Base-by-base conservation (phyloP, 2,888 invertebrate genomes). In the Lepidocyrtoides sp. region DNA sequence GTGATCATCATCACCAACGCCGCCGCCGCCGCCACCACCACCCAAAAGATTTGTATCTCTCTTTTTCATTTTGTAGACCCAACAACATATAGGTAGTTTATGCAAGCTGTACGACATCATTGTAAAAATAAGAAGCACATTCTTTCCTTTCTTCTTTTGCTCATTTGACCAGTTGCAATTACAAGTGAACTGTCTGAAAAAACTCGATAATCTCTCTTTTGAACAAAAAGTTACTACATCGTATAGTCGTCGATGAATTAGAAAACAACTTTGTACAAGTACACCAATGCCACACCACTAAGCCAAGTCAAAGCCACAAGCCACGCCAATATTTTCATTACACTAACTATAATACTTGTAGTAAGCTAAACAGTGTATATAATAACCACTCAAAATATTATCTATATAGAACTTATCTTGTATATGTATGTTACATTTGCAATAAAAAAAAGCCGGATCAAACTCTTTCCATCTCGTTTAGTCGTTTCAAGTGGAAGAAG, bases 141-240 rank as follows among this genome's bases (percentile, higher is more conserved):
- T 75, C 86, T 12, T 72, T 77, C 54, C 44, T 26, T 57, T 90
- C 51, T 85, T 77, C 79, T 83, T 57, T 84, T 85, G 84, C 87
- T 93, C 92, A 92, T 91, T 93, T 92, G 93, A 93, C 91, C 91
- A 93, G 91, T 90, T 87, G 81, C 87, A 79, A 79, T 87, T 87
- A 88, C 79, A 81, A 88, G 63, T 81, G 36, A 81, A 88, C 77
- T 81, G 51, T 23, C 54, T 26, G 17, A 32, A 86, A 63, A 66
- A 81, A 88, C 69, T 81, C 69, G 88, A 87, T 87, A 87, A 87
- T 87, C 75, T 60, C 29, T 44, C 66, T 63, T 41, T 32, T 77
- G 77, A n/a, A 36, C 36, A 79, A 32, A 79, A 77, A 41, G 23
- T 26, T 51, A 77, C 63, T 63, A 63, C 63, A 36, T 79, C n/a